phyloP scores from a whole-genome alignment of 2,797 vertebrate genomes.

The Orientallactaga sibirica region DNA sequence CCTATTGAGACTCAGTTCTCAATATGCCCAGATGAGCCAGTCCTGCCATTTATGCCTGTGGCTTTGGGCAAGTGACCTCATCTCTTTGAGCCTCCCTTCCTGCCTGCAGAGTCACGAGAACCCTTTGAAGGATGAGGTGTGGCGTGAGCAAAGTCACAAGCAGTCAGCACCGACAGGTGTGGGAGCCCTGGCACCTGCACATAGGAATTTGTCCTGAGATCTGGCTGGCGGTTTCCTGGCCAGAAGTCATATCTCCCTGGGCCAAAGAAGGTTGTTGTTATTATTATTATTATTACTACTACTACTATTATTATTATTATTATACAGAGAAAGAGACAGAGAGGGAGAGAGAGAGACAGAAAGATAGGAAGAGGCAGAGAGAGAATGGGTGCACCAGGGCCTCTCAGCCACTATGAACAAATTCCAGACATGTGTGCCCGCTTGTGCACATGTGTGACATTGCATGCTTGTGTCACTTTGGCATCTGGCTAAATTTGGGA shows the following conservation, averaged over 20 bases:
- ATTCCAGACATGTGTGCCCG: too few relatives aligned
- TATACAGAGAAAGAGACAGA: too few relatives aligned
- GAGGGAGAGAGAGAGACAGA: too few relatives aligned
- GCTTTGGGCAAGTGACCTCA: slow-evolving; percentile 1
- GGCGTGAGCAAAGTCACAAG: neutral
- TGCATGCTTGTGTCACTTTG: too few relatives aligned
- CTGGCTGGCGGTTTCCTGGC: neutral
- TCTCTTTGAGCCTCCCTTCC: neutral
- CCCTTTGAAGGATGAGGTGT: neutral
- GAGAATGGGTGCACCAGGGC: too few relatives aligned
- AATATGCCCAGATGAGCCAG: neutral
- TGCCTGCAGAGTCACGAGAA: neutral
- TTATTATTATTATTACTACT: too few relatives aligned
- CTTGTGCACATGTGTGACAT: too few relatives aligned
- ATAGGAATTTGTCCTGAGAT: rapidly evolving
- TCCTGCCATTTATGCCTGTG: neutral
- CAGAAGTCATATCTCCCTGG: too few relatives aligned
- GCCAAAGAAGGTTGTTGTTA: neutral
- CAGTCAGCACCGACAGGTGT: rapidly evolving
- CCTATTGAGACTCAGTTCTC: neutral
- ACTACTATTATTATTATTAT: too few relatives aligned
- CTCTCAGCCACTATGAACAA: too few relatives aligned
- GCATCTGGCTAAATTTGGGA: too few relatives aligned
- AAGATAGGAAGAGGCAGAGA: too few relatives aligned
- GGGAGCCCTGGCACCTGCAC: rapidly evolving